Evolutionary conservation across 2,113 vertebrate species (phyloP).

Genomic region (Indicator indicator): DNA sequence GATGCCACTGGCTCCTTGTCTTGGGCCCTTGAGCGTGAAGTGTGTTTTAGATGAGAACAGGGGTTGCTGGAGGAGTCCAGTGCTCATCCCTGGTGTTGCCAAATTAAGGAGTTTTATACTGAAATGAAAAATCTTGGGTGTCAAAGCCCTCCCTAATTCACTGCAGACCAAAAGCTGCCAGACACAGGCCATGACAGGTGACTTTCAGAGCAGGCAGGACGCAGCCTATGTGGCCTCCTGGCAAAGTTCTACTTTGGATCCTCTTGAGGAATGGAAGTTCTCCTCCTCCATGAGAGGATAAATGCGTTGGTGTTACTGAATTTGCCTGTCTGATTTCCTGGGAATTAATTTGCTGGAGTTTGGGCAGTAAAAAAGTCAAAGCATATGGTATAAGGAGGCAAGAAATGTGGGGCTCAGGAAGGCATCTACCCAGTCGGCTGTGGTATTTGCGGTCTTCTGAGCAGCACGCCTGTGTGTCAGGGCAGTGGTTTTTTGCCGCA

Average conservation of each 20-base stretch:
- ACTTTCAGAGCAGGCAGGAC: neutral
- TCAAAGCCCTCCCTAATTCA: neutral
- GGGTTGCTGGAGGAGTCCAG: neutral
- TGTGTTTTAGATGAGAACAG: neutral
- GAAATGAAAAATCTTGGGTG: neutral
- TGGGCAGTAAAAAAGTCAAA: neutral
- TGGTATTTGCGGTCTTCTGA: neutral
- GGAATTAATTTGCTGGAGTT: neutral
- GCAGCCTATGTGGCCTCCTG: neutral
- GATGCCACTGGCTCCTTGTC: neutral
- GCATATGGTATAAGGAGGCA: neutral
- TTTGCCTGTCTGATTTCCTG: fast-evolving
- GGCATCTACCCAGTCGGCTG: neutral
- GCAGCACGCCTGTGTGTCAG: fast-evolving
- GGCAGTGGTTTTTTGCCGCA: neutral
- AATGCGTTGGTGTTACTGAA: neutral
- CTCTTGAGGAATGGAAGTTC: neutral
- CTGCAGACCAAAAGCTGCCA: neutral
- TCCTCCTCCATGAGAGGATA: neutral
- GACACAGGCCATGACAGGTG: fast-evolving
- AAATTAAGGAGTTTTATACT: neutral
- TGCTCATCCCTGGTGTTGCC: neutral
- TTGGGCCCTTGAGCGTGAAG: neutral
- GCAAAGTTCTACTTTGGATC: neutral
- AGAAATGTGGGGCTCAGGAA: neutral